Conservation (phyloP, 2,113 vertebrate species). For the Pipra filicauda region DNA sequence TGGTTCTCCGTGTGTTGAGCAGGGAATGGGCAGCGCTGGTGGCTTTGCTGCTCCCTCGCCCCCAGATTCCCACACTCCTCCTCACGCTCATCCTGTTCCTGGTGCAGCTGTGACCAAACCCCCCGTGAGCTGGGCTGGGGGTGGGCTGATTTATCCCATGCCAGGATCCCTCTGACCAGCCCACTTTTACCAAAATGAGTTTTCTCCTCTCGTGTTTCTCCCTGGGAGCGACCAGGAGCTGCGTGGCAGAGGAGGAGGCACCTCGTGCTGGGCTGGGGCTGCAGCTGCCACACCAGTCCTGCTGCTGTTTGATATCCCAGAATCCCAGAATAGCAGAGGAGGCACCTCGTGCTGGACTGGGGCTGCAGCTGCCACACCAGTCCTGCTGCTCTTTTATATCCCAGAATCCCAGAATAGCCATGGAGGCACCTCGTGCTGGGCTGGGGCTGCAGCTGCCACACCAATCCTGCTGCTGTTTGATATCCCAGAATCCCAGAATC, state of each 20-base stretch:
- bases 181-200: not conserved
- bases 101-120: not conserved
- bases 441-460: fast-evolving
- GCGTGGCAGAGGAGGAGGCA: not conserved
- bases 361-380: no score
- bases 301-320: no score
- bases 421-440: not conserved
- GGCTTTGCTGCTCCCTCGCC: not conserved
- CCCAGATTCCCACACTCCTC: not conserved
- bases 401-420: no score
- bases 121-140: not conserved
- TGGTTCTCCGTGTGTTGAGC: not conserved
- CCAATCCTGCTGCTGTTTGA: fast-evolving
- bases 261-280: no score
- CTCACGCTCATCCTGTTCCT: not conserved
- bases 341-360: no score
- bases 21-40: not conserved
- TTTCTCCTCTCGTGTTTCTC: not conserved
- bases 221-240: not conserved
- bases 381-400: no score
- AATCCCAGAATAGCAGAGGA: no score
- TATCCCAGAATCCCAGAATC: not conserved
- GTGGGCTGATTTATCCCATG: not conserved
- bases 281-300: no score
- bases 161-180: not conserved